A percentile compares a stretch with the other conserved stretches of the same genome.
These are phyloP conservation scores for Saccopteryx bilineata DNA, from an alignment of 2,113 vertebrate genomes.

Conservation along the genomic window DNA sequence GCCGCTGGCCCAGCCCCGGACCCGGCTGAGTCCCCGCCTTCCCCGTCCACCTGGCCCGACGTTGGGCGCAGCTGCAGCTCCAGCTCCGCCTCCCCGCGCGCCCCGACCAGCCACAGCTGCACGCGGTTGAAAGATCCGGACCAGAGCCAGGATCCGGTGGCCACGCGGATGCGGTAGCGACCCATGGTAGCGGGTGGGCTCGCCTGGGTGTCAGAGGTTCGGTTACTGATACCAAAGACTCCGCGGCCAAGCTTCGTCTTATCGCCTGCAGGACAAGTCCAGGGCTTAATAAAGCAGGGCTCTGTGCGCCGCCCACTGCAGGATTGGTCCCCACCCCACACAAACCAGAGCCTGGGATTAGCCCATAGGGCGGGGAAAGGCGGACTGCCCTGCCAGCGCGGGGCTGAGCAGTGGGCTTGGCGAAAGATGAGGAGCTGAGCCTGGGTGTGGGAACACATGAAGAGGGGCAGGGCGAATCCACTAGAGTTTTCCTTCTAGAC, in stretches of 20 bases:
- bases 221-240: not conserved
- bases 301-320: not conserved
- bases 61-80: slow-evolving; percentile 88
- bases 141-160: slow-evolving; percentile 89
- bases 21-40: slow-evolving; percentile 51
- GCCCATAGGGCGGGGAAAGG: not conserved
- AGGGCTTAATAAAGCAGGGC: not conserved
- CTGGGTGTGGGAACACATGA: not conserved
- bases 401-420: not conserved
- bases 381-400: not conserved
- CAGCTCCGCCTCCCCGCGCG: slow-evolving; percentile 86
- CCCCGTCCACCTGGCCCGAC: slow-evolving; percentile 86
- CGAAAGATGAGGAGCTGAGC: not conserved
- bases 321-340: not conserved
- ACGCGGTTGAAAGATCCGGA: slow-evolving; percentile 92
- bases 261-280: no score
- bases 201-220: not conserved
- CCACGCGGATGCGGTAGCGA: slow-evolving; percentile 88
- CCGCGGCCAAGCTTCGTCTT: not conserved
- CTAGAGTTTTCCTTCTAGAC: not conserved
- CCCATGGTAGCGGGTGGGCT: slow-evolving; percentile 83
- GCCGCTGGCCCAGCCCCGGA: not conserved
- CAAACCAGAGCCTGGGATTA: not conserved
- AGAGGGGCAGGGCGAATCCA: not conserved
- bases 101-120: slow-evolving; percentile 90